These are phyloP conservation scores for Cyphomyrmex costatus DNA, from an alignment of 1,140 invertebrate genomes.

Conservation along the genomic window DNA sequence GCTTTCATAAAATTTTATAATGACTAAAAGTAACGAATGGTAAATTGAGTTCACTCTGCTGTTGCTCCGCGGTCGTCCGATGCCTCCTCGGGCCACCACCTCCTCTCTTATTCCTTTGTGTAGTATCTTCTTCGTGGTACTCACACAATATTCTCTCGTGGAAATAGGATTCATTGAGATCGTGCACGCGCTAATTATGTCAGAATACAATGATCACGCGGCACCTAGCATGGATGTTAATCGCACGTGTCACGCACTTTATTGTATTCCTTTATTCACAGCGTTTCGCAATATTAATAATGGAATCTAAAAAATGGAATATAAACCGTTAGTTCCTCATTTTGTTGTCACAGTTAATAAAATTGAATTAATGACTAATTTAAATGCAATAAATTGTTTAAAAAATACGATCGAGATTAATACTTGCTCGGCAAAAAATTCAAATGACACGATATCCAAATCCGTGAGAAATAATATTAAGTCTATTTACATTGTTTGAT, in stretches of 20 bases:
- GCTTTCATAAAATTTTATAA: slow-evolving; percentile 15
- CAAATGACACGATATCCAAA: not conserved
- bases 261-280: not conserved
- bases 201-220: slow-evolving; percentile 24
- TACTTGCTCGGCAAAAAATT: not conserved
- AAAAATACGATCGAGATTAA: not conserved
- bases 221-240: slow-evolving; percentile 18
- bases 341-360: not conserved
- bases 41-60: not conserved
- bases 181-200: slow-evolving; percentile 10
- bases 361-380: not conserved
- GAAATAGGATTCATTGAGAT: slow-evolving; percentile 5
- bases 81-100: not conserved
- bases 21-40: not conserved
- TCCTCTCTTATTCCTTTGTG: not conserved
- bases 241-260: slow-evolving; percentile 13
- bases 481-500: no score
- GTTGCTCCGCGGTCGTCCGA: not conserved
- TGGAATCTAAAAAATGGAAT: no score
- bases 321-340: not conserved
- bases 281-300: not conserved
- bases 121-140: not conserved
- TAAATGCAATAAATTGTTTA: not conserved
- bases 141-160: slow-evolving; percentile 14
- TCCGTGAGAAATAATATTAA: not conserved